Evolutionary conservation across 2,113 vertebrate species (phyloP).

Genomic region (Gasterosteus nipponicus): DNA sequence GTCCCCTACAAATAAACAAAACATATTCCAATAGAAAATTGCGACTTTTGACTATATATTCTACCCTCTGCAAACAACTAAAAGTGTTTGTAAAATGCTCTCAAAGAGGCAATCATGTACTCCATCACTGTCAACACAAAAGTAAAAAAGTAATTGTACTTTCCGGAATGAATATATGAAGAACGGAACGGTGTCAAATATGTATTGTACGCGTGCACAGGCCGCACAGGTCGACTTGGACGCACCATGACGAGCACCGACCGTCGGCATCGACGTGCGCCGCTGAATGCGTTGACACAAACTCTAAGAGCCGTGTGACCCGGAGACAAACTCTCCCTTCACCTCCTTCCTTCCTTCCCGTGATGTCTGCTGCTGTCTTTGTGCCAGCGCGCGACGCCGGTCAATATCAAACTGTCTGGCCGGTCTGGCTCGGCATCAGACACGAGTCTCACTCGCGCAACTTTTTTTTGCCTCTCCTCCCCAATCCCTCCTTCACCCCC

Average conservation of each 20-base stretch:
- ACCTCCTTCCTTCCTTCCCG: slow-evolving; percentile 36
- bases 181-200: neutral
- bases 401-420: slow-evolving; percentile 57
- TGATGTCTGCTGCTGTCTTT: slow-evolving; percentile 52
- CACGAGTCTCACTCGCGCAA: slow-evolving; percentile 66
- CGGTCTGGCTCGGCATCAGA: slow-evolving; percentile 63
- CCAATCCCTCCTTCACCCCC: slow-evolving; percentile 78
- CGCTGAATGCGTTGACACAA: neutral
- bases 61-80: neutral
- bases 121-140: neutral
- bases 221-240: neutral
- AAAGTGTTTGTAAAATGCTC: neutral
- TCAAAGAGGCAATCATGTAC: neutral
- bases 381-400: slow-evolving; percentile 49
- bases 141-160: neutral
- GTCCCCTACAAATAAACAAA: neutral
- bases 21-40: neutral
- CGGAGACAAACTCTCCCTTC: slow-evolving; percentile 46
- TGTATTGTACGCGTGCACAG: neutral
- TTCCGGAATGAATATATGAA: neutral
- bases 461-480: slow-evolving; percentile 70
- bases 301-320: neutral
- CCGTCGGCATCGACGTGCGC: neutral
- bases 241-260: neutral
- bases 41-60: neutral